These are phyloP conservation scores for Lordiphosa clarofinis DNA, from an alignment of 1,140 invertebrate species.

Conservation along the genomic window DNA sequence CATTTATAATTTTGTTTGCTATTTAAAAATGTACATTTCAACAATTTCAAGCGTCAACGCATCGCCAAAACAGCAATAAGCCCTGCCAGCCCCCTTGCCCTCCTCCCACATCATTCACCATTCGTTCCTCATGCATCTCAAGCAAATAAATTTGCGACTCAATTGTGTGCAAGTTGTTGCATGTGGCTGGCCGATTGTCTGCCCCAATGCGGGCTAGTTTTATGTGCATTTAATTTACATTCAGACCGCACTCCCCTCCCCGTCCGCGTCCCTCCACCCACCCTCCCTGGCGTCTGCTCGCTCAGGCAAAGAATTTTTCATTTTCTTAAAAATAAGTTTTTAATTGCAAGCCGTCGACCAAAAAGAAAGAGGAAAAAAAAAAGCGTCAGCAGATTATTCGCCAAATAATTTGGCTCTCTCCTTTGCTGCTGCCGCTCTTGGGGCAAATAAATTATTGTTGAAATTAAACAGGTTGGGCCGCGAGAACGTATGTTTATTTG, in stretches of 20 bases:
- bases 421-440: constrained; percentile 13
- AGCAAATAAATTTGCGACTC: constrained; percentile 73
- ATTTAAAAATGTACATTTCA: constrained; percentile 60
- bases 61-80: constrained; percentile 47
- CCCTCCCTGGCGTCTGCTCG: constrained; percentile 3
- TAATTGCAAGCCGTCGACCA: constrained; percentile 65
- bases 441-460: constrained; percentile 71
- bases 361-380: too few relatives aligned
- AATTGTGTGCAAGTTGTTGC: constrained; percentile 49
- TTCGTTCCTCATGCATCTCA: constrained; percentile 8
- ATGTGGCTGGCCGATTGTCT: constrained; percentile 34
- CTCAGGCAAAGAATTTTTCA: constrained; percentile 17
- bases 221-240: constrained; percentile 68
- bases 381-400: constrained; percentile 66
- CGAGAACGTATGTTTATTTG: constrained; percentile 66
- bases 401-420: constrained; percentile 71
- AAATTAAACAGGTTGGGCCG: constrained; percentile 71
- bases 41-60: constrained; percentile 66
- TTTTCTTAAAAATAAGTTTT: constrained; percentile 76
- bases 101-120: not conserved
- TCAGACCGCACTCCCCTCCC: constrained; percentile 12
- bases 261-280: constrained; percentile 6
- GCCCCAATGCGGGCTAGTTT: constrained; percentile 59
- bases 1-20: constrained; percentile 50
- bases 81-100: not conserved